Evolutionary conservation across 2,888 invertebrate genomes (phyloP).

Genomic region (Oscheius sp.): DNA sequence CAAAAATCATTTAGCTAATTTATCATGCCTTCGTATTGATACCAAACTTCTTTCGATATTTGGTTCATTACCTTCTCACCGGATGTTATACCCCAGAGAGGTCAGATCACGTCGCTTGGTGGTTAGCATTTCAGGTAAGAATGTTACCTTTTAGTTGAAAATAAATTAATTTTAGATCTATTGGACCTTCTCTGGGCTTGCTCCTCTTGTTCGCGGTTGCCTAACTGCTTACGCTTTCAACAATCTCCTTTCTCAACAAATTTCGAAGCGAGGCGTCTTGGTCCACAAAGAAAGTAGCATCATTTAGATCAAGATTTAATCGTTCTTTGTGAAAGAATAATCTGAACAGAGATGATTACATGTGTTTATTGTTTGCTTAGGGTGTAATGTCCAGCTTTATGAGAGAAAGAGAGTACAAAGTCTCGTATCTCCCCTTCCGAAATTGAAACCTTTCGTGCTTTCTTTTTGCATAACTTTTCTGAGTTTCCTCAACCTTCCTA

Average conservation of each 20-base stretch:
- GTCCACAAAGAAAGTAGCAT: not conserved
- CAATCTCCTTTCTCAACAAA: conserved; percentile 13
- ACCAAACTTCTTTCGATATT: conserved; percentile 18
- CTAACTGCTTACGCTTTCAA: conserved; percentile 18
- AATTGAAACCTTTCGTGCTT: too few species aligned
- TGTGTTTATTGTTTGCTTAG: conserved; percentile 19
- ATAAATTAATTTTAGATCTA: conserved; percentile 2
- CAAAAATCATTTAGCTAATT: not conserved
- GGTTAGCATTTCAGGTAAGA: conserved; percentile 15
- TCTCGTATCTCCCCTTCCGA: too few species aligned
- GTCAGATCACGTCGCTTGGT: conserved; percentile 21
- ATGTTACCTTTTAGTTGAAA: not conserved
- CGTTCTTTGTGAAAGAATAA: not conserved
- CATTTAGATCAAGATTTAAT: not conserved
- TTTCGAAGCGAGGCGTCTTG: not conserved
- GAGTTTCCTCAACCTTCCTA: too few species aligned
- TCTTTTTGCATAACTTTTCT: too few species aligned
- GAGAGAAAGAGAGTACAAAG: not conserved
- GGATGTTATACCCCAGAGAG: conserved; percentile 21
- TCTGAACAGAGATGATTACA: conserved; percentile 3
- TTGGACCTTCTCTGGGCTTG: conserved; percentile 19
- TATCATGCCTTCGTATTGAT: conserved; percentile 8
- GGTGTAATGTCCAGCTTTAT: not conserved
- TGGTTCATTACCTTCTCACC: conserved; percentile 12
- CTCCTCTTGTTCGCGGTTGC: conserved; percentile 17